Evolutionary conservation across 2,888 invertebrate genomes (phyloP).

Genomic region (Erpobdella octoculata): DNA sequence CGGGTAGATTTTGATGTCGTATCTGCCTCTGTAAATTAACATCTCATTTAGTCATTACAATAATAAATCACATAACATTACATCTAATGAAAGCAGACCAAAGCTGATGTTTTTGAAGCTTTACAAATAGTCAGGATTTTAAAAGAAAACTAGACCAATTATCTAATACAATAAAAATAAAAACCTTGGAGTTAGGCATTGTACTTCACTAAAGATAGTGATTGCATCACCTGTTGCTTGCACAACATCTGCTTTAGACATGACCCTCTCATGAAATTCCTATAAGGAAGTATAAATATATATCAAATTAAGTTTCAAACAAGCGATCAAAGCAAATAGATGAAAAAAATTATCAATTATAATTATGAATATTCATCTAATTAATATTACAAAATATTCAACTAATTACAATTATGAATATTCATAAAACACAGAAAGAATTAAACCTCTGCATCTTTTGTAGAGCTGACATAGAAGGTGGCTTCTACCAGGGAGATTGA

Average conservation of each 20-base stretch:
- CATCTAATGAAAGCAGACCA: background rate
- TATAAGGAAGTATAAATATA: conserved; percentile 50
- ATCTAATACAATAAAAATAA: background rate
- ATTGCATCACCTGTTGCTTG: conserved; percentile 96
- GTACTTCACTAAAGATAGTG: conserved; percentile 88
- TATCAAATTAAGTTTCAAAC: background rate
- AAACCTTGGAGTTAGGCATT: conserved; percentile 92
- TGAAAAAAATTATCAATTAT: background rate
- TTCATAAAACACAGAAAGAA: background rate
- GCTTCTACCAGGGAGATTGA: conserved; percentile 93
- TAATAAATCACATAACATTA: background rate
- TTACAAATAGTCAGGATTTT: too few species aligned
- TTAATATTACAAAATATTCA: background rate
- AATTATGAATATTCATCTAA: background rate
- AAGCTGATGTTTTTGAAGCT: background rate
- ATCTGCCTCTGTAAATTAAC: conserved; percentile 72
- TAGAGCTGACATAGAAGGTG: conserved; percentile 87
- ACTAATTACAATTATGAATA: background rate
- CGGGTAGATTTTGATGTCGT: conserved; percentile 88
- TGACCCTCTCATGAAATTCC: conserved; percentile 90
- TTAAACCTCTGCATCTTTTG: conserved; percentile 69
- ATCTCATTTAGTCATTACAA: background rate
- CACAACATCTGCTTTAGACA: conserved; percentile 93
- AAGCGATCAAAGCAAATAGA: background rate
- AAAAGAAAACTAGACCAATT: too few species aligned